Evolutionary conservation across 2,888 invertebrate genomes (phyloP).

Genomic region (Acanthacorydalis orientalis): DNA sequence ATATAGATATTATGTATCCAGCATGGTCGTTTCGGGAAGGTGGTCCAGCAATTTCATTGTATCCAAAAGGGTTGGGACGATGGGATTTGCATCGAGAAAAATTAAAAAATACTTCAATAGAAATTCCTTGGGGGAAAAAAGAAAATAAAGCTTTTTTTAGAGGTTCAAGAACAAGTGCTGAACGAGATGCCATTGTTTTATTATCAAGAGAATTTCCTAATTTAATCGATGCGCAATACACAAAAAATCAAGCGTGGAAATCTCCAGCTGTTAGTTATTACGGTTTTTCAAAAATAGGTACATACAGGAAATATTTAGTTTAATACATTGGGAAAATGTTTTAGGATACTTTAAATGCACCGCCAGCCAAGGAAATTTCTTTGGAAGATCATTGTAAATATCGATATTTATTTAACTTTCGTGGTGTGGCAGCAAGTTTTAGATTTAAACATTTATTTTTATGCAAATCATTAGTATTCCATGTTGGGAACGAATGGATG

Average conservation of each 20-base stretch:
- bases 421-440: conserved; percentile 95
- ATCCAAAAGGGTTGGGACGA: conserved; percentile 83
- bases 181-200: conserved; percentile 74
- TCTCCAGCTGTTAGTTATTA: conserved; percentile 50
- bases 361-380: conserved; percentile 72
- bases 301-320: neutral
- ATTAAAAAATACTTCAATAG: conserved; percentile 44
- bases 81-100: conserved; percentile 76
- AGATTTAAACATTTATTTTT: conserved; percentile 89
- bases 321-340: conserved; percentile 11
- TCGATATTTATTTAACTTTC: conserved; percentile 88
- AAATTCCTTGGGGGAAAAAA: conserved; percentile 65
- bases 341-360: conserved; percentile 70
- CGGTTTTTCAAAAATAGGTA: neutral
- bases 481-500: conserved; percentile 84
- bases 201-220: conserved; percentile 59
- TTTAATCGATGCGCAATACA: conserved; percentile 82
- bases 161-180: conserved; percentile 83
- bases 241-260: conserved; percentile 98
- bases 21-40: conserved; percentile 99
- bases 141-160: conserved; percentile 63
- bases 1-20: conserved; percentile 85
- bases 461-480: conserved; percentile 83
- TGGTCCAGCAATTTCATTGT: conserved; percentile 86
- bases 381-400: conserved; percentile 86